These are phyloP conservation scores for Zosterops hypoxanthus DNA, from an alignment of 2,113 vertebrate species.

Conservation along the genomic window DNA sequence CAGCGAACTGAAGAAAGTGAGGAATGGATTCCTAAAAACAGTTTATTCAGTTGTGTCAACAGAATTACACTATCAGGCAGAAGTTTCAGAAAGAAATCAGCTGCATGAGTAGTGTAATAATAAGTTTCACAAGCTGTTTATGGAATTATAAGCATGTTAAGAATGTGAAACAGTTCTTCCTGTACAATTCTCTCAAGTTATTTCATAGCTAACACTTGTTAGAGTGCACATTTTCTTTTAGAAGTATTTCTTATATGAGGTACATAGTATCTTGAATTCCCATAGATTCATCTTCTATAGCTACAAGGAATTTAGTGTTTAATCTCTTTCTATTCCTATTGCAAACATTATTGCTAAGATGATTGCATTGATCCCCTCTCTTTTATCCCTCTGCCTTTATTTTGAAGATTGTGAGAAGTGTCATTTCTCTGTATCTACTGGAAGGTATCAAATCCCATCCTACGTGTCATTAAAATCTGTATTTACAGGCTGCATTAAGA, in stretches of 20 bases:
- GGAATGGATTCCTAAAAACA: neutral
- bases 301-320: neutral
- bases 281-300: neutral
- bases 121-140: neutral
- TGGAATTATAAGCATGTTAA: neutral
- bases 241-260: neutral
- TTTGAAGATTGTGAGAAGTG: neutral
- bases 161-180: conserved; percentile 13
- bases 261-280: neutral
- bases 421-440: neutral
- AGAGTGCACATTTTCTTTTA: neutral
- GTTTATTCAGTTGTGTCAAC: neutral
- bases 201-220: neutral
- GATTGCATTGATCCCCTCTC: neutral
- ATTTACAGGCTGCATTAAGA: neutral
- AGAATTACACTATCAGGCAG: neutral
- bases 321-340: neutral
- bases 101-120: neutral
- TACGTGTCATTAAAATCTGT: neutral
- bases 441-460: neutral
- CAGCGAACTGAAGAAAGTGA: neutral
- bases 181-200: neutral
- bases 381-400: neutral
- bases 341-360: neutral
- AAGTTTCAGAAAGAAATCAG: neutral